Percentiles rank a stretch among this genome's conserved stretches.
phyloP scores from a whole-genome alignment of 2,113 vertebrate species.

The Lagopus muta region DNA sequence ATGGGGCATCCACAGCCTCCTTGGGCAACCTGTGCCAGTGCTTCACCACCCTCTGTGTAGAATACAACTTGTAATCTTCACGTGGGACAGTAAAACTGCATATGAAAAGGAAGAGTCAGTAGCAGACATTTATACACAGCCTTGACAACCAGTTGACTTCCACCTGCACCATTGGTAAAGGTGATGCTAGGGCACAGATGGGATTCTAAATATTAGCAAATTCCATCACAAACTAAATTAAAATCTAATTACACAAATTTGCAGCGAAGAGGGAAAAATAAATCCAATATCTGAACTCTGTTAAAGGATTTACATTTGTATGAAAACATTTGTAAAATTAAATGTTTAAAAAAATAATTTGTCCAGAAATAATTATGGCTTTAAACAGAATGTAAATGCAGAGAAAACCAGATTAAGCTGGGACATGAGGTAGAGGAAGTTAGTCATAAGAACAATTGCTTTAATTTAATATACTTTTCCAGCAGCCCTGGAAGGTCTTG shows the following conservation, averaged over 20 bases:
- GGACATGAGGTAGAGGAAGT: background rate
- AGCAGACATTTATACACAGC: background rate
- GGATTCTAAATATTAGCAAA: conserved; percentile 1
- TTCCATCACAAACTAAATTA: background rate
- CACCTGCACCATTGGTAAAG: background rate
- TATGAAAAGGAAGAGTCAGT: background rate
- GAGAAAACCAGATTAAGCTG: conserved; percentile 13
- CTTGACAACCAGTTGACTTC: background rate
- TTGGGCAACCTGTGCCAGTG: too few relatives aligned
- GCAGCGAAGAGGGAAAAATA: background rate
- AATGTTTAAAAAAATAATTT: conserved; percentile 26
- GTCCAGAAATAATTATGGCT: background rate
- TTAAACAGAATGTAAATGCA: background rate
- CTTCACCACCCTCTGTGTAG: too few relatives aligned
- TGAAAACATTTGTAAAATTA: background rate
- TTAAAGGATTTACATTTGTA: conserved; percentile 41
- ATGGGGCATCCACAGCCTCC: too few relatives aligned
- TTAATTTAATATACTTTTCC: background rate
- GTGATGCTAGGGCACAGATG: background rate
- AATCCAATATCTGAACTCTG: background rate
- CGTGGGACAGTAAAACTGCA: background rate
- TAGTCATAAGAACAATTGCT: background rate
- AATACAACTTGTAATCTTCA: background rate
- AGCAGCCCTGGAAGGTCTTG: background rate
- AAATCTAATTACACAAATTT: conserved; percentile 31